Percentiles rank a stretch among this genome's conserved stretches.
Evolutionary conservation across 2,888 invertebrate species (phyloP).

Genomic region (Stenotaenia linearis): DNA sequence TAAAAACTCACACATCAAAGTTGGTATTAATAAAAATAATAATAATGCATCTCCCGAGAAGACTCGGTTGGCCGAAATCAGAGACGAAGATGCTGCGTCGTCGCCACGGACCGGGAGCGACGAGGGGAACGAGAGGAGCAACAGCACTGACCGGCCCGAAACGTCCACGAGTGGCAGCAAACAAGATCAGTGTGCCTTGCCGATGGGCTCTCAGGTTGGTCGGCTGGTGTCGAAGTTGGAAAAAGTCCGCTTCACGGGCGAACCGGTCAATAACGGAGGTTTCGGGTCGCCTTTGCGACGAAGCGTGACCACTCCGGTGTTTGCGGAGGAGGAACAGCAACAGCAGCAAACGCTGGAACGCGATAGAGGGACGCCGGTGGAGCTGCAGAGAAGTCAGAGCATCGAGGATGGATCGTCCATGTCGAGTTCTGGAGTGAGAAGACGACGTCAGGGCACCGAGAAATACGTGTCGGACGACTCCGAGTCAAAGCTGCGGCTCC

Average conservation of each 20-base stretch:
- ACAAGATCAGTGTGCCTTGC: constrained; percentile 2
- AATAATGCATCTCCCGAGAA: background rate
- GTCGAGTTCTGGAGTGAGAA: constrained; percentile 61
- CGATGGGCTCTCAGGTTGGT: constrained; percentile 18
- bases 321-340: constrained; percentile 29
- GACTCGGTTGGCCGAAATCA: background rate
- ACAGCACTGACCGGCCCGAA: constrained; percentile 28
- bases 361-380: constrained; percentile 21
- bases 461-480: constrained; percentile 81
- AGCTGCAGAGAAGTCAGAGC: constrained; percentile 37
- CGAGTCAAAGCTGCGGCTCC: constrained; percentile 73
- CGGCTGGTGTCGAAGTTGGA: background rate
- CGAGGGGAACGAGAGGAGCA: background rate
- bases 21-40: background rate
- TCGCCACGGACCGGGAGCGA: background rate
- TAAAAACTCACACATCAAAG: background rate
- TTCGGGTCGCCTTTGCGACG: constrained; percentile 31
- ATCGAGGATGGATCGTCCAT: constrained; percentile 37
- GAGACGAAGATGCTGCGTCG: background rate
- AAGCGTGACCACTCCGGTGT: constrained; percentile 35
- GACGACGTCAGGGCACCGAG: constrained; percentile 63
- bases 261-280: background rate
- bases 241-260: background rate
- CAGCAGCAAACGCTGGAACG: constrained; percentile 30
- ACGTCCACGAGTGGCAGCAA: constrained; percentile 24